Conservation (phyloP, 2,797 vertebrate species). For the Xenopus petersii region DNA sequence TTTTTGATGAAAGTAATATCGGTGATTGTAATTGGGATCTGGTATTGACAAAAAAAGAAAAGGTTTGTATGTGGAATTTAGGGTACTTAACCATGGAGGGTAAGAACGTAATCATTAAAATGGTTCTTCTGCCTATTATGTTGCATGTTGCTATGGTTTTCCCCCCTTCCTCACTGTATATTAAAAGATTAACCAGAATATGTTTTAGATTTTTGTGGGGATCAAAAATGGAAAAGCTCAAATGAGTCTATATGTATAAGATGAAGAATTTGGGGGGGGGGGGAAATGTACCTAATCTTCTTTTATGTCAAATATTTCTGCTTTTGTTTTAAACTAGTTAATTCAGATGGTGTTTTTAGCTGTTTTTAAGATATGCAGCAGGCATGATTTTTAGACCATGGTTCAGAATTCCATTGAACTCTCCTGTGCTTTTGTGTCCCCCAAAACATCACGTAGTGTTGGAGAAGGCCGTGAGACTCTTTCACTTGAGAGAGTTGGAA, state of each 20-base stretch:
- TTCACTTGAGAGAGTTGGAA: not conserved
- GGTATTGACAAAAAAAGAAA: not conserved
- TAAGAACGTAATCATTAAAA: not conserved
- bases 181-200: not conserved
- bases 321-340: not conserved
- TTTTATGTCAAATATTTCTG: not conserved
- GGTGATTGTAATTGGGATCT: not conserved
- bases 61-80: not conserved
- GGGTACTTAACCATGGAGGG: not conserved
- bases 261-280: not conserved
- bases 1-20: too few relatives aligned
- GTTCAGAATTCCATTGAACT: too few relatives aligned
- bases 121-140: too few relatives aligned
- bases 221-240: not conserved
- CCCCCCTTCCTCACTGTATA: not conserved
- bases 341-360: too few relatives aligned
- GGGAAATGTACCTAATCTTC: not conserved
- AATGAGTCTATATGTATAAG: not conserved
- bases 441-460: not conserved
- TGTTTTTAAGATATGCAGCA: too few relatives aligned
- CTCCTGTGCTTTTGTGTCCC: not conserved
- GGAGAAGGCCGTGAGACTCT: not conserved
- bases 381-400: not conserved
- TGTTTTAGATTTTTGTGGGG: not conserved
- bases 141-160: not conserved